These are phyloP conservation scores for Ptiloglossa arizonensis DNA, from an alignment of 1,140 invertebrate genomes.

Conservation along the genomic window DNA sequence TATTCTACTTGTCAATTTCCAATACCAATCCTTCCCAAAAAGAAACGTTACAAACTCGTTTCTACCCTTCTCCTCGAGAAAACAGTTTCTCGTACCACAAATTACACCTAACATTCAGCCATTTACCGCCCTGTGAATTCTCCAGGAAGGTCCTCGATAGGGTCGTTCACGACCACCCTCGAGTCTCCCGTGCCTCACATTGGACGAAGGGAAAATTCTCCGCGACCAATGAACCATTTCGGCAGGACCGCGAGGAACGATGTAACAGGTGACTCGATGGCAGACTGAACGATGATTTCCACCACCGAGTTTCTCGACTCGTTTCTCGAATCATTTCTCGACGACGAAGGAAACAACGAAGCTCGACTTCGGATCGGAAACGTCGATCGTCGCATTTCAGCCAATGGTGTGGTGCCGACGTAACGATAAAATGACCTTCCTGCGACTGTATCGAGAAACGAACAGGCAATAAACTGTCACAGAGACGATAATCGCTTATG, in stretches of 20 bases:
- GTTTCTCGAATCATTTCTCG: neutral
- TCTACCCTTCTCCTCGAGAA: no score
- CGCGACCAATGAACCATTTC: slow-evolving; percentile 46
- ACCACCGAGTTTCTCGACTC: no score
- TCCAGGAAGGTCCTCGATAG: slow-evolving; percentile 18
- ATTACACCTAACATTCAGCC: no score
- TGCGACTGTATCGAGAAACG: neutral
- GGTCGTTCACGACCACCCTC: slow-evolving; percentile 47
- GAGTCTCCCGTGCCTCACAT: slow-evolving; percentile 39
- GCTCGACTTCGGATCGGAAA: neutral
- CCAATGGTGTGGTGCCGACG: neutral
- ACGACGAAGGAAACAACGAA: no score
- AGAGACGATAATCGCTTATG: slow-evolving; percentile 25
- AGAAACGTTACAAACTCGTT: no score
- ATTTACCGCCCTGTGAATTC: no score
- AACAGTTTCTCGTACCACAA: no score
- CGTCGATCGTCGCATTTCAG: neutral
- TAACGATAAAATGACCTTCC: slow-evolving; percentile 25
- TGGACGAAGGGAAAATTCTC: slow-evolving; percentile 28
- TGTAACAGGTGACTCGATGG: slow-evolving; percentile 45
- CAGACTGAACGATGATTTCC: neutral
- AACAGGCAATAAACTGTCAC: slow-evolving; percentile 23
- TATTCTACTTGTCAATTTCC: no score
- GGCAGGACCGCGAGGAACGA: slow-evolving; percentile 3
- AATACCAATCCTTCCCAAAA: no score